Conservation (phyloP, 2,797 vertebrate species). For the Bradypodion ventrale region DNA sequence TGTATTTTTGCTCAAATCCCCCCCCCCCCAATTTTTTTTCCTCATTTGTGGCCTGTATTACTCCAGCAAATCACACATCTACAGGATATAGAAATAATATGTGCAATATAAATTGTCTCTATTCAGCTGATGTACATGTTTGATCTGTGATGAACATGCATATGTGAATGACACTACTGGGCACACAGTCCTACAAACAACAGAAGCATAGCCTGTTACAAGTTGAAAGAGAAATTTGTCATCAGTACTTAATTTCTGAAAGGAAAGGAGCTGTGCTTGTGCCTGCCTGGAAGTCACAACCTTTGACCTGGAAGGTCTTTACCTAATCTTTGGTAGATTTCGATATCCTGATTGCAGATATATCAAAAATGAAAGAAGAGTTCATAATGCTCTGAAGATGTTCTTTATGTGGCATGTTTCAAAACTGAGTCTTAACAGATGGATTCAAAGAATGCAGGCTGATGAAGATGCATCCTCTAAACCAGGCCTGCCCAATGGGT, state of each 20-base stretch:
- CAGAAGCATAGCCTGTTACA: not conserved
- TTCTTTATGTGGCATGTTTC: not conserved
- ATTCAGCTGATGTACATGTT: not conserved
- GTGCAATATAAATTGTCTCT: not conserved
- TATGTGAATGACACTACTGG: not conserved
- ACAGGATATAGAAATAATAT: not conserved
- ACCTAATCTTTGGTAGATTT: not conserved
- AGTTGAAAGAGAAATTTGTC: not conserved
- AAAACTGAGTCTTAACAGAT: not conserved
- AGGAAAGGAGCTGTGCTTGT: not conserved
- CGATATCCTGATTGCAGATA: not conserved
- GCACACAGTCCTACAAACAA: not conserved
- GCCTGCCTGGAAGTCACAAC: conserved; percentile 3
- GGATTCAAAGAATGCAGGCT: not conserved
- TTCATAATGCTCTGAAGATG: not conserved
- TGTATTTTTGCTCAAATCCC: not conserved
- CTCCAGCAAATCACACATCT: not conserved
- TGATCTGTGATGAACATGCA: not conserved
- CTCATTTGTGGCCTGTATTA: not conserved
- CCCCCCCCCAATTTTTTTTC: not conserved
- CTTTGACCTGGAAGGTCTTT: conserved; percentile 19
- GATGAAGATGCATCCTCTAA: not conserved
- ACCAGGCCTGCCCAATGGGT: not conserved
- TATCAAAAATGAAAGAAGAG: not conserved
- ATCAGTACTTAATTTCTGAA: conserved; percentile 15